These are phyloP conservation scores for Trichechus manatus DNA, from an alignment of 2,113 vertebrate species.

Conservation along the genomic window DNA sequence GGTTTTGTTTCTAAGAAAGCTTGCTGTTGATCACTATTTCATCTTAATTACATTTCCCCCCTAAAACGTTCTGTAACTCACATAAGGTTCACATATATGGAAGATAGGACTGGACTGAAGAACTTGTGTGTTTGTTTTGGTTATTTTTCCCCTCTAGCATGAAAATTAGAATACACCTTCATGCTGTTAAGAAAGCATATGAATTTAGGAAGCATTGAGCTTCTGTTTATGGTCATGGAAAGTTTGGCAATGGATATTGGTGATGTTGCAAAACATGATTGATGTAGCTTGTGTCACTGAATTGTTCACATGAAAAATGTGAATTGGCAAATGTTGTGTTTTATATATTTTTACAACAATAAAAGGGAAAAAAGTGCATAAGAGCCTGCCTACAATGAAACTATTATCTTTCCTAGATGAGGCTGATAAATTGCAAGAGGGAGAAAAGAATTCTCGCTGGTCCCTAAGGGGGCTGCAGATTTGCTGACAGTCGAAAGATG, in stretches of 20 bases:
- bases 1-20: conserved; percentile 84
- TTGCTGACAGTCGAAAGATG: conserved; percentile 54
- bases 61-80: conserved; percentile 48
- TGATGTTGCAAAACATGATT: neutral
- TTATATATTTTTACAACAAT: neutral
- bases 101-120: conserved; percentile 41
- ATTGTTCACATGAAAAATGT: neutral
- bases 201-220: neutral
- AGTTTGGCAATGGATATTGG: neutral
- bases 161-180: conserved; percentile 71
- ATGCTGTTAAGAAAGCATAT: conserved; percentile 49
- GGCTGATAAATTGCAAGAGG: conserved; percentile 49
- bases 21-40: conserved; percentile 57
- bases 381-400: conserved; percentile 38
- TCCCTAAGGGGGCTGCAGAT: neutral
- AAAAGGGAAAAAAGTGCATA: neutral
- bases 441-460: neutral
- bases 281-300: neutral
- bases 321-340: neutral
- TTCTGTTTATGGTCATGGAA: neutral
- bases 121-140: neutral
- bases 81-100: conserved; percentile 4
- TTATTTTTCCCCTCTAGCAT: neutral
- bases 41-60: conserved; percentile 64
- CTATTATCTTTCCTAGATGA: conserved; percentile 12